A percentile compares a stretch with the other conserved stretches of the same genome.
Evolutionary conservation across 2,888 invertebrate species (phyloP).

Genomic region (Xanthostigma xanthostigma): DNA sequence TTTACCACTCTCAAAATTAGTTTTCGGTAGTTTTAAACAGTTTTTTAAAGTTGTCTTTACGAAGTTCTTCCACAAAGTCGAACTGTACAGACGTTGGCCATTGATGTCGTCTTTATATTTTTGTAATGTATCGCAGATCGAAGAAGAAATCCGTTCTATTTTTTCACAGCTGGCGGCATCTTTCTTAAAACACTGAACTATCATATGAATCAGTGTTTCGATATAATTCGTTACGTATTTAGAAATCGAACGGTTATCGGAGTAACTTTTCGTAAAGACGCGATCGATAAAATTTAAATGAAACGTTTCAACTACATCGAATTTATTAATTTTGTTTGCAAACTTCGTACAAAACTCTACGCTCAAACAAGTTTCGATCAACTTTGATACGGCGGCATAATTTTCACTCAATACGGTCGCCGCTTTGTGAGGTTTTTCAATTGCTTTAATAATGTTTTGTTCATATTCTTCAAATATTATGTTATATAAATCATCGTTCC

Average conservation of each 20-base stretch:
- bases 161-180: conserved; percentile 9
- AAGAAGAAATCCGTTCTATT: conserved; percentile 12
- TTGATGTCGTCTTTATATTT: too few species aligned
- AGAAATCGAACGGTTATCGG: conserved; percentile 23
- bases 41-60: too few species aligned
- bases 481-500: conserved; percentile 32
- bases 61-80: too few species aligned
- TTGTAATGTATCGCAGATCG: too few species aligned
- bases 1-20: conserved; percentile 20
- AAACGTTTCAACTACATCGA: conserved; percentile 41
- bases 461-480: conserved; percentile 43
- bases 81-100: too few species aligned
- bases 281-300: conserved; percentile 39
- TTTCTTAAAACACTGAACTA: conserved; percentile 13
- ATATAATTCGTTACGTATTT: conserved; percentile 36
- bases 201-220: conserved; percentile 37
- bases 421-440: conserved; percentile 55
- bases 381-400: conserved; percentile 36
- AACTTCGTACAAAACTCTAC: conserved; percentile 37
- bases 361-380: conserved; percentile 45
- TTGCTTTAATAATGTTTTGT: conserved; percentile 42
- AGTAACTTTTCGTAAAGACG: conserved; percentile 36
- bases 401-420: conserved; percentile 47
- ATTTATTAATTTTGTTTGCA: conserved; percentile 44
- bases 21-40: too few species aligned